Conservation (phyloP, 2,888 invertebrate species). For the Chorisops tibialis region DNA sequence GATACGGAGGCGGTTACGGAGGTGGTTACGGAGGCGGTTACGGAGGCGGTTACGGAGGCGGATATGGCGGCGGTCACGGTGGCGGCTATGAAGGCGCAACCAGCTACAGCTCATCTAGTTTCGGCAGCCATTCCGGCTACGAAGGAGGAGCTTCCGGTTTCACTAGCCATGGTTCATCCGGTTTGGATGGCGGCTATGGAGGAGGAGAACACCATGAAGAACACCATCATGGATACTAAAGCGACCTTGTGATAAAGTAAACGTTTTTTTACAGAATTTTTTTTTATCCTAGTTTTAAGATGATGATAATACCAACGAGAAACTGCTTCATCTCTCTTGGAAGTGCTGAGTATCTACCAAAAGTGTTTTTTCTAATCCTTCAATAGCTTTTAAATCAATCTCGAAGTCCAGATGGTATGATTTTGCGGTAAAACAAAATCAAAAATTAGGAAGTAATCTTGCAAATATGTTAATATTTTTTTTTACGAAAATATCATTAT, state of each 20-base stretch:
- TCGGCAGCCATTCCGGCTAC: not conserved
- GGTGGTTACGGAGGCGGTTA: slow-evolving; percentile 28
- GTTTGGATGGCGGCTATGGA: not conserved
- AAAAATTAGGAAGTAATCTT: no score
- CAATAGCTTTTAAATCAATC: not conserved
- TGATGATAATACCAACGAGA: slow-evolving; percentile 8
- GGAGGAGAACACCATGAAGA: not conserved
- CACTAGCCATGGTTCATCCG: not conserved
- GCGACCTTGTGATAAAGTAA: slow-evolving; percentile 31
- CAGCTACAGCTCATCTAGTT: slow-evolving; percentile 31
- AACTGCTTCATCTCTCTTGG: not conserved
- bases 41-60: slow-evolving; percentile 26
- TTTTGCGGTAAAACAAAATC: no score
- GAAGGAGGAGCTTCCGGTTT: not conserved
- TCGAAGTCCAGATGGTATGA: no score
- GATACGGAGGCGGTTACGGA: not conserved
- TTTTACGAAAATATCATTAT: slow-evolving; percentile 1
- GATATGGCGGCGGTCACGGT: slow-evolving; percentile 35
- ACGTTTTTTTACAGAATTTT: slow-evolving; percentile 21
- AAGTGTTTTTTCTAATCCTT: slow-evolving; percentile 32
- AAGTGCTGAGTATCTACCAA: slow-evolving; percentile 24
- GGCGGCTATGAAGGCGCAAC: slow-evolving; percentile 39
- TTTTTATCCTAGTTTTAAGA: slow-evolving; percentile 32
- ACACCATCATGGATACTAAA: slow-evolving; percentile 43
- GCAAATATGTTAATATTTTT: no score